Conservation (phyloP, 64 coral and sea anemone genomes). For the Pachyseris speciosa region DNA sequence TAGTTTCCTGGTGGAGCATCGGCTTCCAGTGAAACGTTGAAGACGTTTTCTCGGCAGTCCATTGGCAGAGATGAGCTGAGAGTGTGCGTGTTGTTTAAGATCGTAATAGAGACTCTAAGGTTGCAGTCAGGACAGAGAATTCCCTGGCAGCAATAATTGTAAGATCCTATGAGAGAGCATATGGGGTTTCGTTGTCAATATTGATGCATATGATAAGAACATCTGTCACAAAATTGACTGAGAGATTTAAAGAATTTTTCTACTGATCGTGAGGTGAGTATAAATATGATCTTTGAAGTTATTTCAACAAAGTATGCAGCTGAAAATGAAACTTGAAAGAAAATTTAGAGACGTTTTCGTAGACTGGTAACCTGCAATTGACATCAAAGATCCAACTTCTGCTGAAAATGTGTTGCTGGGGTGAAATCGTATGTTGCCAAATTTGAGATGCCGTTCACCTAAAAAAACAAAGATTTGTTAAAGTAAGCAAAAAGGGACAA, state of each 20-base stretch:
- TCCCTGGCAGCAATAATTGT: neutral
- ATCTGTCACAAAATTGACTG: no score
- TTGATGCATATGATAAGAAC: no score
- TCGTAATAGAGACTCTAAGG: neutral
- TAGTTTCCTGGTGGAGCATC: neutral
- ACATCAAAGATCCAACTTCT: neutral
- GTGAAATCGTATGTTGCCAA: neutral
- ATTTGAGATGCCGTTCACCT: neutral
- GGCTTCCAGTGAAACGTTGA: neutral
- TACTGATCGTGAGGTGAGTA: no score
- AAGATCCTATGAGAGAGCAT: neutral
- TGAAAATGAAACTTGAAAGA: no score
- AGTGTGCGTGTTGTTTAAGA: neutral
- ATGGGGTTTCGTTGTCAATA: neutral
- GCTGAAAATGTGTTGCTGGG: neutral
- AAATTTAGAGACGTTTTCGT: no score
- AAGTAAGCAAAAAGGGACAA: no score
- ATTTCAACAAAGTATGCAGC: no score
- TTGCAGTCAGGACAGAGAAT: conserved; percentile 2
- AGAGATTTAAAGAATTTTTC: no score
- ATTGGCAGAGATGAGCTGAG: neutral
- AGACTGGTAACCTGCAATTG: neutral
- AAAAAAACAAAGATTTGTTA: neutral
- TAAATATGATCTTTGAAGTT: no score
- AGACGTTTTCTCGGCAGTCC: neutral